Evolutionary conservation across 2,113 vertebrate genomes (phyloP).

Genomic region (Trogon surrucura): DNA sequence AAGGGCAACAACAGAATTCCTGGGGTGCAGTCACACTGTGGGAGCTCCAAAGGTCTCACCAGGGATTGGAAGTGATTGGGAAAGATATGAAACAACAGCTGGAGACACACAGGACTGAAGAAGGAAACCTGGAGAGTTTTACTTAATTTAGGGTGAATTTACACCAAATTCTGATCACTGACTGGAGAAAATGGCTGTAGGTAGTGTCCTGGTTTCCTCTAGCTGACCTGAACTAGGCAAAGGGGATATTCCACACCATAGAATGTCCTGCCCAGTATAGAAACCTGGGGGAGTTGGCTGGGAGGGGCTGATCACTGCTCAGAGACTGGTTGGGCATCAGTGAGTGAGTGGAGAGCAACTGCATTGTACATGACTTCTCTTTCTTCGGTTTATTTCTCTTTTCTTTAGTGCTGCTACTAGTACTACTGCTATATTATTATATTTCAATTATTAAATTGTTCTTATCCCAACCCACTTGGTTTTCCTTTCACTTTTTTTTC

Average conservation of each 20-base stretch:
- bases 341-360: no score
- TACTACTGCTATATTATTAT: no score
- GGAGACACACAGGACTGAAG: not conserved
- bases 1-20: fast-evolving
- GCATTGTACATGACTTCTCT: no score
- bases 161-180: fast-evolving
- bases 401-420: no score
- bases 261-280: not conserved
- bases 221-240: not conserved
- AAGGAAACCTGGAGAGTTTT: not conserved
- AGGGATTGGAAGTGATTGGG: not conserved
- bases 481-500: no score
- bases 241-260: no score
- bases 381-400: no score
- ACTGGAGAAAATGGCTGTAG: not conserved
- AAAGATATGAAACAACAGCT: not conserved
- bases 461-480: no score
- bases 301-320: no score
- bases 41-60: fast-evolving
- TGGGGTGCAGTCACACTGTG: not conserved
- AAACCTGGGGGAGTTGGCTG: not conserved
- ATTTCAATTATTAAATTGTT: no score
- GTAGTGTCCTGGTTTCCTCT: no score
- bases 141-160: not conserved
- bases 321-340: no score